These are phyloP conservation scores for Cephalotes varians DNA, from an alignment of 2,888 invertebrate genomes.

Conservation along the genomic window DNA sequence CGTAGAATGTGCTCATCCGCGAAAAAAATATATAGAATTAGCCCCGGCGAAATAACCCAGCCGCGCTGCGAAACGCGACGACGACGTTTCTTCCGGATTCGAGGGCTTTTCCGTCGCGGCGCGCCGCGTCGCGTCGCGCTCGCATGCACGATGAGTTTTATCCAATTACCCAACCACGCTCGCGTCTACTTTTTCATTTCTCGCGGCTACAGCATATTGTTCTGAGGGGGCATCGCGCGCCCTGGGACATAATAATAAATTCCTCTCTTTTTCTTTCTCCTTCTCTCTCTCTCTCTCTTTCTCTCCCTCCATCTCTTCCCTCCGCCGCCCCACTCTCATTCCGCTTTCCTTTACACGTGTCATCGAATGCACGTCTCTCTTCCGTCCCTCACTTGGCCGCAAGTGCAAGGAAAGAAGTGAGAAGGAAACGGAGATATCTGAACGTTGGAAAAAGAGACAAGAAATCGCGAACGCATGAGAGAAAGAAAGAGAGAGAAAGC, in stretches of 20 bases:
- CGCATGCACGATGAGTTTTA: conserved; percentile 60
- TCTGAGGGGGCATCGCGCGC: conserved; percentile 72
- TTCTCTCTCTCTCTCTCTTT: conserved; percentile 49
- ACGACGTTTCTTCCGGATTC: conserved; percentile 50
- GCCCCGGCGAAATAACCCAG: conserved; percentile 49
- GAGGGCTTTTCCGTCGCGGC: conserved; percentile 45
- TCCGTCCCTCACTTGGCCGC: conserved; percentile 38
- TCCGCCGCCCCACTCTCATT: conserved; percentile 40
- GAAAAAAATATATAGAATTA: conserved; percentile 51
- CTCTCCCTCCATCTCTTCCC: conserved; percentile 26
- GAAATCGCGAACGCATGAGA: conserved; percentile 14
- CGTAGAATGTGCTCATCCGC: conserved; percentile 43
- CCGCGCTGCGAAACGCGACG: conserved; percentile 17
- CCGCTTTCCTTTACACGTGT: conserved; percentile 67
- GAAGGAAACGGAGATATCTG: conserved; percentile 54
- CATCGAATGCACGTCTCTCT: conserved; percentile 65
- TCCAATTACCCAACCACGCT: conserved; percentile 67
- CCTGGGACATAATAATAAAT: conserved; percentile 76
- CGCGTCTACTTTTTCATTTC: conserved; percentile 68
- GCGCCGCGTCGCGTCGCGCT: conserved; percentile 40
- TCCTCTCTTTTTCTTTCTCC: conserved; percentile 57
- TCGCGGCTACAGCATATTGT: conserved; percentile 71
- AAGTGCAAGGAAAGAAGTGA: conserved; percentile 58
- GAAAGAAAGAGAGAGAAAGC: conserved; percentile 42
- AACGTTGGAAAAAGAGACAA: conserved; percentile 36